phyloP scores from a whole-genome alignment of 2,113 vertebrate genomes.

The Labeo rohita region DNA sequence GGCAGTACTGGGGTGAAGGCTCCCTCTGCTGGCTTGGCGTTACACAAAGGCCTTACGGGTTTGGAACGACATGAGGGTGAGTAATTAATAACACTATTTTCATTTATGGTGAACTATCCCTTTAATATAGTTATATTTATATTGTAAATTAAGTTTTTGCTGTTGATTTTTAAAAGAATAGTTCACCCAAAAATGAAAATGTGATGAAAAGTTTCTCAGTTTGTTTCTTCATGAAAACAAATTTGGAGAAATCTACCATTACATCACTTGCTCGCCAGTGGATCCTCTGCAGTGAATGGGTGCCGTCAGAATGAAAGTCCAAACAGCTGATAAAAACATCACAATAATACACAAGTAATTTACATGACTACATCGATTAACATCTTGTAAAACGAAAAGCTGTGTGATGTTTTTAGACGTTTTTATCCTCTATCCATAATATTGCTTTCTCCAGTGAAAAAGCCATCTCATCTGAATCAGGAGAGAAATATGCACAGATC shows the following conservation, averaged over 20 bases:
- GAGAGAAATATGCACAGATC: background rate
- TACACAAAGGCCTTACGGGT: too few relatives aligned
- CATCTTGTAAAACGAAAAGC: too few relatives aligned
- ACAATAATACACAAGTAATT: background rate
- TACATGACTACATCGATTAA: too few relatives aligned
- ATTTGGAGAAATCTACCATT: background rate
- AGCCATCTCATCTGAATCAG: background rate
- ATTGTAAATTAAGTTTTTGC: background rate
- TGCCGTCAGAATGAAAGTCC: background rate
- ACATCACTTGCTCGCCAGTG: background rate
- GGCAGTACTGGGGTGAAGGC: too few relatives aligned
- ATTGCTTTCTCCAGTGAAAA: background rate
- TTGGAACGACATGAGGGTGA: too few relatives aligned
- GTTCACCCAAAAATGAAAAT: too few relatives aligned
- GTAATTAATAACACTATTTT: too few relatives aligned
- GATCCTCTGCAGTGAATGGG: background rate
- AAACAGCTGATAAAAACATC: background rate
- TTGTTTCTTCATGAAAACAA: too few relatives aligned
- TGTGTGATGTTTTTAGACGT: too few relatives aligned
- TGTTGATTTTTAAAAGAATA: background rate
- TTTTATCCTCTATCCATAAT: background rate
- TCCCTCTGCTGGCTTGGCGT: too few relatives aligned
- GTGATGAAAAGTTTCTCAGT: too few relatives aligned
- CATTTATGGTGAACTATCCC: too few relatives aligned
- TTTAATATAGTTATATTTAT: background rate